These are phyloP conservation scores for Mycteria americana DNA, from an alignment of 2,797 vertebrate genomes.

Conservation along the genomic window DNA sequence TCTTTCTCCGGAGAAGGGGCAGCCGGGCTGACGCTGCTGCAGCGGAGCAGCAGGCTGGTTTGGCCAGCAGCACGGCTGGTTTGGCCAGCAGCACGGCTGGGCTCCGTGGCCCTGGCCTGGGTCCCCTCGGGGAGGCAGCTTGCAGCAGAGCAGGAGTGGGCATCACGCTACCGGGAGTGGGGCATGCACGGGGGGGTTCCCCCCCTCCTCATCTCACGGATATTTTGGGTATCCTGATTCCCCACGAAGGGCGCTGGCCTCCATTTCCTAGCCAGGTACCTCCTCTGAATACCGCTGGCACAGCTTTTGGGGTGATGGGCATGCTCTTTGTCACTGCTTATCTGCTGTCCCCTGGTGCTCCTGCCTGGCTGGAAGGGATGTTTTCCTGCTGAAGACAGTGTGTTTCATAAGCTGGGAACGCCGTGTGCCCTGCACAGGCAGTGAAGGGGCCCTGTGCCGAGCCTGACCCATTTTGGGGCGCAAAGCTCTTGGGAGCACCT, in stretches of 20 bases:
- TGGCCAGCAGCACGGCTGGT: background rate
- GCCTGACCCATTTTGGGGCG: slow-evolving; percentile 47
- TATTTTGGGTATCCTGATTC: background rate
- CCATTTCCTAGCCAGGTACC: slow-evolving; percentile 20
- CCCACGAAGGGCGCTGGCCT: background rate
- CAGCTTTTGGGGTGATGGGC: background rate
- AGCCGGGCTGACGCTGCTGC: background rate
- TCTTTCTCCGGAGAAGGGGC: background rate
- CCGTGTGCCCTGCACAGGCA: background rate
- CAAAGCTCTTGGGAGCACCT: slow-evolving; percentile 31
- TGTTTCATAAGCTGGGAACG: slow-evolving; percentile 47
- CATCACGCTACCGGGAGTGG: rapidly evolving
- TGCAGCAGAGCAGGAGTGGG: background rate
- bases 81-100: background rate
- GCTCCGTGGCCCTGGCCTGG: background rate
- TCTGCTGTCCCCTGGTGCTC: slow-evolving; percentile 10
- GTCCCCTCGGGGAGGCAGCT: background rate
- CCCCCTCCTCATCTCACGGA: background rate
- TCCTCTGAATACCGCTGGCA: background rate
- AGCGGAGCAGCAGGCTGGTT: background rate
- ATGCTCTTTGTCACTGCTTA: background rate
- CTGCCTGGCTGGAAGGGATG: background rate
- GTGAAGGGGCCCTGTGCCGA: background rate
- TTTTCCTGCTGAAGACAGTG: background rate
- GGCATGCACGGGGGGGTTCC: background rate